Percentiles rank a stretch among this genome's conserved stretches.
phyloP scores from a whole-genome alignment of 2,113 vertebrate genomes.

The Alexandromys fortis region DNA sequence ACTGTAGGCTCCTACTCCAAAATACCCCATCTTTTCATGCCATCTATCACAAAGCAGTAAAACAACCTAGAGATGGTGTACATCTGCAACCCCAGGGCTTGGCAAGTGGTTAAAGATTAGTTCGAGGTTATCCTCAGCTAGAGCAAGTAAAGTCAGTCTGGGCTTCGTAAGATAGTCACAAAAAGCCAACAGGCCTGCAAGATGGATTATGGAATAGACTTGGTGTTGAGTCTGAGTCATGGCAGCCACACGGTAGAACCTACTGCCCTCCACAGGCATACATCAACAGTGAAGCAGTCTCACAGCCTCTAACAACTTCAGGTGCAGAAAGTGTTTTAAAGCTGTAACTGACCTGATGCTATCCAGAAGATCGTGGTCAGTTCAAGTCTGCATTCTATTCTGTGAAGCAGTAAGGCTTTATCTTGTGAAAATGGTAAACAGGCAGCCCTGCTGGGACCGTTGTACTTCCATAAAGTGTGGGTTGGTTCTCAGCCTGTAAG shows the following conservation, averaged over 20 bases:
- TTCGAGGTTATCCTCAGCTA: background rate
- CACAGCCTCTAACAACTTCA: background rate
- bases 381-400: background rate
- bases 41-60: background rate
- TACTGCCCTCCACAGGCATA: background rate
- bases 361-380: background rate
- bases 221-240: background rate
- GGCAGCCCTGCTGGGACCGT: background rate
- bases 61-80: background rate
- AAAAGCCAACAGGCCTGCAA: background rate
- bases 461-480: background rate
- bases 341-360: background rate
- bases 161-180: background rate
- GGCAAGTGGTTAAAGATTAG: background rate
- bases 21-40: conserved; percentile 3
- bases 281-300: background rate
- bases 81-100: background rate
- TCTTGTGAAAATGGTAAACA: background rate
- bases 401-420: background rate
- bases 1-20: background rate
- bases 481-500: background rate
- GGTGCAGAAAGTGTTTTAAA: background rate
- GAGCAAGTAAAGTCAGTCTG: background rate
- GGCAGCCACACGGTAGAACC: background rate
- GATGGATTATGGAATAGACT: background rate